These are phyloP conservation scores for Fratercula arctica DNA, from an alignment of 2,797 vertebrate genomes.

Conservation along the genomic window DNA sequence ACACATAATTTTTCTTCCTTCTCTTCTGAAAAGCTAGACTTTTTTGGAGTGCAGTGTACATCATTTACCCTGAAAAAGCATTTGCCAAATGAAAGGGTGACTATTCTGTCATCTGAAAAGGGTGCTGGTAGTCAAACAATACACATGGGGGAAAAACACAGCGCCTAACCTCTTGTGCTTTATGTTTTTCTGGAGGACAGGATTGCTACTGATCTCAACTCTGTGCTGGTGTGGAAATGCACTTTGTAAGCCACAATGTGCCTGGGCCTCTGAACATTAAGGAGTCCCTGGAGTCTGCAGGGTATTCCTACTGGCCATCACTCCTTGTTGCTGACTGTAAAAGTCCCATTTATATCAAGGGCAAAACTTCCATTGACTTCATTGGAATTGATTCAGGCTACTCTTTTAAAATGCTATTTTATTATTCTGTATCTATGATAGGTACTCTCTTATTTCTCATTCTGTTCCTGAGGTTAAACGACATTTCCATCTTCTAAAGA, in stretches of 20 bases:
- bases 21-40: neutral
- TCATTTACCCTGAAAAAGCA: neutral
- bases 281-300: neutral
- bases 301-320: neutral
- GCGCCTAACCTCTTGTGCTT: neutral
- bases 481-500: neutral
- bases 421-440: neutral
- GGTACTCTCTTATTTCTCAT: neutral
- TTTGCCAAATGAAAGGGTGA: neutral
- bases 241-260: neutral
- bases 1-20: neutral
- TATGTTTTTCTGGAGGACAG: neutral
- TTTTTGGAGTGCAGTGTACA: neutral
- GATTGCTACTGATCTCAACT: neutral
- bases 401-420: neutral
- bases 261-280: accelerated
- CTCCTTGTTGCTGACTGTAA: neutral
- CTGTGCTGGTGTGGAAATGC: neutral
- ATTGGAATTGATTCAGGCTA: neutral
- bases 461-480: neutral
- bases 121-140: neutral
- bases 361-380: neutral
- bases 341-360: neutral
- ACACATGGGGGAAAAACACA: neutral
- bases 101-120: neutral